Percentiles rank a stretch among this genome's conserved stretches.
phyloP scores from a whole-genome alignment of 92 coral and sea anemone genomes.

The Paramuricea clavata region DNA sequence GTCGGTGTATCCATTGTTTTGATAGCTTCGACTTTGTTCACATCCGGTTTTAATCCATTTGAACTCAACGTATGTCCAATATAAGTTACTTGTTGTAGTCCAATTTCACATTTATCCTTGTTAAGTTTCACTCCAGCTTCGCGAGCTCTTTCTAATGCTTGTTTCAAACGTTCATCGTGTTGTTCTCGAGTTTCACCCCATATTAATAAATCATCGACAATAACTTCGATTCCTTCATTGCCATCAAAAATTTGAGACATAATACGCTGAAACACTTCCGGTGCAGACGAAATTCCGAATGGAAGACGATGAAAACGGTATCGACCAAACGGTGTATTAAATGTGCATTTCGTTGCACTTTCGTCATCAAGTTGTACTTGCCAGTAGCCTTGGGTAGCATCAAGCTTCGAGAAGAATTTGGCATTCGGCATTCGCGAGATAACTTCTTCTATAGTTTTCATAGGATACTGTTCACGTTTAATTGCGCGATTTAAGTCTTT shows the following conservation, averaged over 20 bases:
- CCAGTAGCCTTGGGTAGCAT: slow-evolving; percentile 38
- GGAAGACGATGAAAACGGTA: slow-evolving; percentile 8
- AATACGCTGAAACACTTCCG: slow-evolving; percentile 39
- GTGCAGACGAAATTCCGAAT: slow-evolving; percentile 12
- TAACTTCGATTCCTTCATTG: slow-evolving; percentile 44
- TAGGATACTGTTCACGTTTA: slow-evolving; percentile 22
- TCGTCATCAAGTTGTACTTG: slow-evolving; percentile 35
- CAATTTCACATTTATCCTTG: slow-evolving; percentile 43
- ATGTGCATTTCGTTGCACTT: slow-evolving; percentile 14
- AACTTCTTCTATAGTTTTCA: slow-evolving; percentile 39
- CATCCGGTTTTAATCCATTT: slow-evolving; percentile 26
- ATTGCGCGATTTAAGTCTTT: slow-evolving; percentile 33
- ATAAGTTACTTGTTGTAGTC: slow-evolving; percentile 13
- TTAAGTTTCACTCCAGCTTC: slow-evolving; percentile 26
- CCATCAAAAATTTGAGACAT: slow-evolving; percentile 52
- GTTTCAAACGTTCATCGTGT: slow-evolving; percentile 23
- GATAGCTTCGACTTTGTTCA: slow-evolving; percentile 31
- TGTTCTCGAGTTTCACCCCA: slow-evolving; percentile 45
- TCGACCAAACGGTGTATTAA: slow-evolving; percentile 21
- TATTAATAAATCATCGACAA: slow-evolving; percentile 41
- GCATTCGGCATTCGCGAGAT: slow-evolving; percentile 24
- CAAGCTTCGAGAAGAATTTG: not conserved
- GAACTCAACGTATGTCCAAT: slow-evolving; percentile 37
- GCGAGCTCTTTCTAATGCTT: slow-evolving; percentile 16
- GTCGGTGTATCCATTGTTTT: slow-evolving; percentile 20